Base-by-base conservation (phyloP, 2,797 vertebrate genomes). In the Bradypodion ventrale region DNA sequence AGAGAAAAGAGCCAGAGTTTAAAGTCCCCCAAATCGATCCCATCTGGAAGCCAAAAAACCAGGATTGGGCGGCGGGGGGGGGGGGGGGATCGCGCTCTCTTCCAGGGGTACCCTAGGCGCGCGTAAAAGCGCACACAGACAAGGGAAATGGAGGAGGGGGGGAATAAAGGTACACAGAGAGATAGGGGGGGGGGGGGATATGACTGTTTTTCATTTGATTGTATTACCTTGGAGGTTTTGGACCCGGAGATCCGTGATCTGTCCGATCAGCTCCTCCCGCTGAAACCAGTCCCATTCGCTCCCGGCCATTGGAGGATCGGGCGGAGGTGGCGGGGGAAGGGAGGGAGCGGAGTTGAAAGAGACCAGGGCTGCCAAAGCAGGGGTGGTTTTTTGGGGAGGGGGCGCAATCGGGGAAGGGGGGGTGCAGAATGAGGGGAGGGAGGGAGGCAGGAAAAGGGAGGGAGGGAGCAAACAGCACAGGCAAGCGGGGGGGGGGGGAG, bases 191-290 rank as follows among this genome's bases (percentile, higher is more conserved):
- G n/a, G n/a, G n/a, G 10, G 19, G n/a, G n/a, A 29, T 59, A 59
- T 5, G 46, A 23, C 32, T 29, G 25, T 10, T 13, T 56, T 59
- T 23, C 3, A 25, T 74, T 2, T 29, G 12, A 1, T 25, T 27
- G 21, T 13, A 15, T 89, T 98, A 99, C 98, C 98, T 97, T 99
- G 98, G 80, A 99, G 97, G 94, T 99, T 99, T 92, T 98, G 98
- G 85, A 99, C 98, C 85, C 98, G 96, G 94, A 99, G 97, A 96
- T 98, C 98, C 96, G 98, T 98, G 95, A 99, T 98, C 92, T 99
- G 98, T 10, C 97, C 98, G 95, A 99, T 99, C 52, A 98, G 96
- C 93, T 98, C 98, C 96, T 99, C 98, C 83, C 98, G 96, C 89
- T 98, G 97, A 94, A 99, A 99, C 98, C 98, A 98, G 89, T 97